These are phyloP conservation scores for Eilema sororculum DNA, from an alignment of 2,888 invertebrate genomes.

Conservation along the genomic window DNA sequence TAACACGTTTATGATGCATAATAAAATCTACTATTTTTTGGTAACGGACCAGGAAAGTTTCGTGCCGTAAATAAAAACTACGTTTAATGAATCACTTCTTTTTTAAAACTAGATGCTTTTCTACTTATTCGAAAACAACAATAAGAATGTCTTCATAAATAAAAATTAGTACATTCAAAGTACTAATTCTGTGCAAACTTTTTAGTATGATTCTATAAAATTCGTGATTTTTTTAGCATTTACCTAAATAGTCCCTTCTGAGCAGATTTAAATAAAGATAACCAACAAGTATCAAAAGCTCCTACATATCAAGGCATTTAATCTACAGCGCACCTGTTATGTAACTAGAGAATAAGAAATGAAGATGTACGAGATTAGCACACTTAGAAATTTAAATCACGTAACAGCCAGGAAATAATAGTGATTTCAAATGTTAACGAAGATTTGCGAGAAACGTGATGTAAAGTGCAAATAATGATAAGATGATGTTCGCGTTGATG, in stretches of 20 bases:
- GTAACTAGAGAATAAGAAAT: constrained; percentile 50
- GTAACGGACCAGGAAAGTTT: constrained; percentile 33
- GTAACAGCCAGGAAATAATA: constrained; percentile 55
- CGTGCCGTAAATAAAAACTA: constrained; percentile 9
- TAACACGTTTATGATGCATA: constrained; percentile 31
- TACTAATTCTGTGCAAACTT: constrained; percentile 25
- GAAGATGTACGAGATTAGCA: constrained; percentile 43
- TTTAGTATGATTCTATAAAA: neutral
- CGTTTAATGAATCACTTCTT: constrained; percentile 2
- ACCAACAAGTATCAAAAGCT: constrained; percentile 44
- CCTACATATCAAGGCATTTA: constrained; percentile 46
- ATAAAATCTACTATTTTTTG: constrained; percentile 42
- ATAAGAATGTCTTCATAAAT: neutral
- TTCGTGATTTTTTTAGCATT: neutral
- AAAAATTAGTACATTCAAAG: neutral
- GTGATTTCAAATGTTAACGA: constrained; percentile 47
- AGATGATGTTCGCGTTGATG: constrained; percentile 51
- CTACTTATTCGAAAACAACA: constrained; percentile 27
- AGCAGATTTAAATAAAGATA: constrained; percentile 47
- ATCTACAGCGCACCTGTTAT: constrained; percentile 59
- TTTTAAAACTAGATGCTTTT: constrained; percentile 32
- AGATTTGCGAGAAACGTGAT: constrained; percentile 59
- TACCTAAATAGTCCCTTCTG: neutral
- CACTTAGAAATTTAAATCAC: constrained; percentile 52
- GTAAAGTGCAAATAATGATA: constrained; percentile 58